Evolutionary conservation across 2,888 invertebrate genomes (phyloP), one percentile per base, ranked within the genome.

Genomic region (Pristionchus exspectatus): DNA sequence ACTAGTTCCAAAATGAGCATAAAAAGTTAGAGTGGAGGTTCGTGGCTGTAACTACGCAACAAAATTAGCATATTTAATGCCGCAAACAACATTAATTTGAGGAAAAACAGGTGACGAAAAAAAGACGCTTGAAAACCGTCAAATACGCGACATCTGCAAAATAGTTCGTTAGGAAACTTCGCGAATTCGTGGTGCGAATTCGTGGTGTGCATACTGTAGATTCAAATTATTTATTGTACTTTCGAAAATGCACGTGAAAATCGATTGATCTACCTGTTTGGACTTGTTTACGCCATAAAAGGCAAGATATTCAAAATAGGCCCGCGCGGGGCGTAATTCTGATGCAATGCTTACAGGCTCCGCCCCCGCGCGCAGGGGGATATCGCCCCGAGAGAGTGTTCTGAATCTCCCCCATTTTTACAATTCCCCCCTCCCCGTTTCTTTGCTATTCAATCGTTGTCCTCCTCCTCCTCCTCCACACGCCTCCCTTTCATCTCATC

Each of bases 311-410:
- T 21, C 10, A 81, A n/a, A 38, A 59, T 33, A 85, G 84, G 84
- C 84, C 59, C 33, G 59, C 59, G 84, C 84, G 21, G 33, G n/a
- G 84, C 30, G 50, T 81, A 81, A 81, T 50, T 81, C 81, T 85
- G 84, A 85, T 85, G 84, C 84, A 85, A 85, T 85, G 50, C 81
- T 74, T 74, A 30, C 54, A 7, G 59, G 59, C 84, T 85, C 84
- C 84, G 84, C 84, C 84, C 84, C 56, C 81, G 10, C 56, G 5
- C 81, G 10, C 56, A 1, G 10, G 38, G 38, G 5, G 38, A 83
- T 56, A 56, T 54, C 38, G 33, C 59, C 59, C 84, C 33, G 21
- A 84, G 84, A 85, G 84, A 59, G 56, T 21, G 84, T 85, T 59
- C 84, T 59, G 84, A 59, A 85, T 85, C 74, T 72, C 44, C 54